phyloP scores from a whole-genome alignment of 1,140 invertebrate species.

The Eueides isabella region DNA sequence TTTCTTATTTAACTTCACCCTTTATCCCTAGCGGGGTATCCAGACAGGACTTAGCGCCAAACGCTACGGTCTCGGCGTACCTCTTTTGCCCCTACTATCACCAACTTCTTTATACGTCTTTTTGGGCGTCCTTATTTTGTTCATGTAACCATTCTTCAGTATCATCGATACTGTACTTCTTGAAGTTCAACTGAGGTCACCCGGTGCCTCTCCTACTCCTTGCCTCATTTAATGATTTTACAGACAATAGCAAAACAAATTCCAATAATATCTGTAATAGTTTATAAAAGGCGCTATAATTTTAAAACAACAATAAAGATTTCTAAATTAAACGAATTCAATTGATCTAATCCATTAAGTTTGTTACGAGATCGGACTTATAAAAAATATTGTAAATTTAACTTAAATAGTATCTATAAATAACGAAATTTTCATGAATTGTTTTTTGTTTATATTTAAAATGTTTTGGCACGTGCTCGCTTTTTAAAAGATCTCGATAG shows the following conservation, averaged over 20 bases:
- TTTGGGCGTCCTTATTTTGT: no score
- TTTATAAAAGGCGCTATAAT: not conserved
- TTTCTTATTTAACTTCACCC: not conserved
- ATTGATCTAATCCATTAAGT: conserved; percentile 9
- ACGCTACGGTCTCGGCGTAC: no score
- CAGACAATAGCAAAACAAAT: not conserved
- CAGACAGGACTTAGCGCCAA: no score
- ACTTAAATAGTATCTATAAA: not conserved
- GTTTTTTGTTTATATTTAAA: not conserved
- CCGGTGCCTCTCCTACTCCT: no score
- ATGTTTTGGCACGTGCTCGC: not conserved
- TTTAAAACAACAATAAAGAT: not conserved
- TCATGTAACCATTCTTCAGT: no score
- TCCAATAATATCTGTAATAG: not conserved
- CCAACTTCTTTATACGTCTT: no score
- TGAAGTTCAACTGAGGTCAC: no score
- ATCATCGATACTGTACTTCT: no score
- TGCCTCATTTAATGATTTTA: not conserved
- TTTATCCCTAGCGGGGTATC: not conserved
- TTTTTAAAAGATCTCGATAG: no score
- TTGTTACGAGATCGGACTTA: not conserved
- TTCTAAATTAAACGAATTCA: conserved; percentile 10
- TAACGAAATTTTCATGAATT: not conserved
- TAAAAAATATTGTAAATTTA: not conserved
- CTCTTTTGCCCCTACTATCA: no score